Conservation (phyloP, 1,140 invertebrate genomes). For the Potamilus streckersoni region DNA sequence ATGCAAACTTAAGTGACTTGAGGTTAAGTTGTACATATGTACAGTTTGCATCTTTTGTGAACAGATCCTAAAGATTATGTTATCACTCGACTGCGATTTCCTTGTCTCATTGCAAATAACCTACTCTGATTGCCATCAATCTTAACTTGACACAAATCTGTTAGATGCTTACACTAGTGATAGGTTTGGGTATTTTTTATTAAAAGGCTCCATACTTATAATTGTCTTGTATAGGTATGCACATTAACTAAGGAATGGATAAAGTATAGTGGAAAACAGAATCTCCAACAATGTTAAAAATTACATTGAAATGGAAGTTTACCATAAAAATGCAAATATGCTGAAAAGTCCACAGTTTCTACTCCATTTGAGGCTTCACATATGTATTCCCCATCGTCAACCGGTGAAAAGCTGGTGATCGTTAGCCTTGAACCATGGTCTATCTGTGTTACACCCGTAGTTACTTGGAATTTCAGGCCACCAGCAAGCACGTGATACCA, state of each 20-base stretch:
- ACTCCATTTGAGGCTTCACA: conserved; percentile 25
- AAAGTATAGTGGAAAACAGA: no score
- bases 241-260: no score
- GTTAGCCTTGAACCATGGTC: conserved; percentile 22
- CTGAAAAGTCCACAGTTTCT: conserved; percentile 16
- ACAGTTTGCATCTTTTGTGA: background rate
- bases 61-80: background rate
- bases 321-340: conserved; percentile 21
- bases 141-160: no score
- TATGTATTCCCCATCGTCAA: conserved; percentile 17
- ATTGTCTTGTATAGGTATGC: no score
- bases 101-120: no score
- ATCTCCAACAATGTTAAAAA: no score
- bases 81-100: no score
- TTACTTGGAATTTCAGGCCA: conserved; percentile 10
- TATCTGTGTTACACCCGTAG: conserved; percentile 4
- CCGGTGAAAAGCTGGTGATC: conserved; percentile 9
- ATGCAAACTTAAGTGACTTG: background rate
- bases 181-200: no score
- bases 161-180: no score
- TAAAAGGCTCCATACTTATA: no score
- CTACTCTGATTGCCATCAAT: no score
- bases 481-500: conserved; percentile 27
- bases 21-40: background rate
- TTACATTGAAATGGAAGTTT: background rate